Evolutionary conservation across 2,888 invertebrate species (phyloP).

Genomic region (Noctua janthe): DNA sequence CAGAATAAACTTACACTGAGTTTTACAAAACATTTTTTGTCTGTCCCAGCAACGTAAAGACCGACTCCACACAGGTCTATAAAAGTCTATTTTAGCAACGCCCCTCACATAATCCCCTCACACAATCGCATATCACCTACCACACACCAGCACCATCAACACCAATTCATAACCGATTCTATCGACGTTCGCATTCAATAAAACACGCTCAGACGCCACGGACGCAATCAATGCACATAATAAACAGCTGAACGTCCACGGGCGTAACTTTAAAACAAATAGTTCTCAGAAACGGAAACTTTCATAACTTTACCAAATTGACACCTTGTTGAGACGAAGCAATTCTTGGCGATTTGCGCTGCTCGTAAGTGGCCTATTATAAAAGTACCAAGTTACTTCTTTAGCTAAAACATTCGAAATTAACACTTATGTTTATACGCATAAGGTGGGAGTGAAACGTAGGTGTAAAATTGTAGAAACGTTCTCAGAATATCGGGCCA

Average conservation of each 20-base stretch:
- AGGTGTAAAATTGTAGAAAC: constrained; percentile 70
- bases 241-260: constrained; percentile 77
- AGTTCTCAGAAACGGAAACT: constrained; percentile 87
- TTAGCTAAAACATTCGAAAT: constrained; percentile 50
- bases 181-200: constrained; percentile 73
- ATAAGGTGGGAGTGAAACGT: constrained; percentile 58
- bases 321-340: constrained; percentile 89
- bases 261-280: constrained; percentile 88
- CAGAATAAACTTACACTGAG: neutral
- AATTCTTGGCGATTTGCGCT: constrained; percentile 88
- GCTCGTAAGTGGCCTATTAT: constrained; percentile 89
- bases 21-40: neutral
- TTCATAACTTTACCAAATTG: constrained; percentile 90
- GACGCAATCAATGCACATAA: constrained; percentile 83
- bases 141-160: constrained; percentile 39
- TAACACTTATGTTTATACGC: constrained; percentile 31
- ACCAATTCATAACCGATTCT: constrained; percentile 65
- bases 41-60: neutral
- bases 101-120: constrained; percentile 12
- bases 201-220: constrained; percentile 79
- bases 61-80: constrained; percentile 12
- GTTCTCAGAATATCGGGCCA: constrained; percentile 82
- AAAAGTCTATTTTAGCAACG: constrained; percentile 34
- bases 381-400: constrained; percentile 74
- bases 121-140: constrained; percentile 24